phyloP scores from a whole-genome alignment of 2,888 invertebrate species.

The Temnothorax rugatulus region DNA sequence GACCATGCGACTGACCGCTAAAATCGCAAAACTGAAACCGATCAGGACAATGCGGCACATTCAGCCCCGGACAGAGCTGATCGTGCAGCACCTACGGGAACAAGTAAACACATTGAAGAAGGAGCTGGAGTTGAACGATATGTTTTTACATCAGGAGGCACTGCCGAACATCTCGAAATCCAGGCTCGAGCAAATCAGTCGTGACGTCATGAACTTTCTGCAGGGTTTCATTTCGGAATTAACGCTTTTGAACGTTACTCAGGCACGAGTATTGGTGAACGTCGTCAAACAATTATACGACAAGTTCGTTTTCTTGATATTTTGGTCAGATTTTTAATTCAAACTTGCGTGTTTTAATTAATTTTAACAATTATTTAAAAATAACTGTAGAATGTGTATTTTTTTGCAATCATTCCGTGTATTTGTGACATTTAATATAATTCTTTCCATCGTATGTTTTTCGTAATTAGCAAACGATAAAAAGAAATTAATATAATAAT shows the following conservation, averaged over 20 bases:
- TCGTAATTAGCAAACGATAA: not conserved
- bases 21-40: slow-evolving; percentile 68
- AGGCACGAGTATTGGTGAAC: slow-evolving; percentile 81
- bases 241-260: slow-evolving; percentile 83
- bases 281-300: slow-evolving; percentile 83
- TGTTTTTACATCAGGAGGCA: slow-evolving; percentile 83
- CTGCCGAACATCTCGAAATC: slow-evolving; percentile 81
- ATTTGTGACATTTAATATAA: not conserved
- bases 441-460: not conserved
- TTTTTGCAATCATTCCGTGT: not conserved
- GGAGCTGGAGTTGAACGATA: slow-evolving; percentile 82
- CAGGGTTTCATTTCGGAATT: slow-evolving; percentile 82
- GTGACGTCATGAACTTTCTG: slow-evolving; percentile 83
- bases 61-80: slow-evolving; percentile 73
- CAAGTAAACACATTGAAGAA: slow-evolving; percentile 80
- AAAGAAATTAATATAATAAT: not conserved
- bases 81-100: slow-evolving; percentile 76
- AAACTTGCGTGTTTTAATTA: not conserved
- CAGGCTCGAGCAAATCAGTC: slow-evolving; percentile 82
- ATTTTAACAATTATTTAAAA: slow-evolving; percentile 4
- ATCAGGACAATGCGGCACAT: slow-evolving; percentile 70
- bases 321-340: not conserved
- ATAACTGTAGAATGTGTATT: not conserved
- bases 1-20: slow-evolving; percentile 84
- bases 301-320: slow-evolving; percentile 65